Evolutionary conservation across 2,888 invertebrate species (phyloP), one percentile per base, ranked within the genome.

Genomic region (Boloria selene): DNA sequence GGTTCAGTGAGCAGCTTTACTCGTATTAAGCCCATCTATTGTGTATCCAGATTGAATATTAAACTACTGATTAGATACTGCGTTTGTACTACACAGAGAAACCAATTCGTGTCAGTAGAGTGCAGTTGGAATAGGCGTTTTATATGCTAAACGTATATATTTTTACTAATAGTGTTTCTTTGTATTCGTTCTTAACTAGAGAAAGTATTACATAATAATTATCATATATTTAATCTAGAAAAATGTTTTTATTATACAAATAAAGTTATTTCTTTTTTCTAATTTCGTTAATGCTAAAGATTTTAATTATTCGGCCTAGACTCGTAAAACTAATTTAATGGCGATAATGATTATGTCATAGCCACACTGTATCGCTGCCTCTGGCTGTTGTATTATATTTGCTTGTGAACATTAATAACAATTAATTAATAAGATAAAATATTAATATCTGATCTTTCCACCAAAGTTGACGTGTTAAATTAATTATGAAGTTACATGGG

Each of bases 1-100:
- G 67, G 71, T 72, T 71, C 71, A 71, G 66, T 70, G 72, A 69
- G 61, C 73, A 68, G 70, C 71, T 68, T 64, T 60, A 65, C 69
- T 69, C 61, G 58, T 61, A 67, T 70, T 70, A 68, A 68, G 52
- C 68, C 68, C 59, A 56, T 65, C 70, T 59, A 70, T 68, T 68
- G 65, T 65, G 59, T 58, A 68, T 67, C 61, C 61, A 65, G 67
- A 70, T 70, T 65, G 65, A 67, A 70, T 68, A 70, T 70, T 70
- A 67, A 70, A 64, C 65, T 65, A 61, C 50, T 70, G 70, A 70
- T 70, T 70, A 68, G 62, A 68, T 50, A 53, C 42, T 64, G 58
- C 64, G 17, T 55, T 64, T 64, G 45, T 56, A 51, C 13, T 45
- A 44, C 26, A 18, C 16, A 31, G 17, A 5, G 26, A 45, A 56